phyloP scores from a whole-genome alignment of 2,113 vertebrate genomes.

The Cyanoramphus novaezelandiae region DNA sequence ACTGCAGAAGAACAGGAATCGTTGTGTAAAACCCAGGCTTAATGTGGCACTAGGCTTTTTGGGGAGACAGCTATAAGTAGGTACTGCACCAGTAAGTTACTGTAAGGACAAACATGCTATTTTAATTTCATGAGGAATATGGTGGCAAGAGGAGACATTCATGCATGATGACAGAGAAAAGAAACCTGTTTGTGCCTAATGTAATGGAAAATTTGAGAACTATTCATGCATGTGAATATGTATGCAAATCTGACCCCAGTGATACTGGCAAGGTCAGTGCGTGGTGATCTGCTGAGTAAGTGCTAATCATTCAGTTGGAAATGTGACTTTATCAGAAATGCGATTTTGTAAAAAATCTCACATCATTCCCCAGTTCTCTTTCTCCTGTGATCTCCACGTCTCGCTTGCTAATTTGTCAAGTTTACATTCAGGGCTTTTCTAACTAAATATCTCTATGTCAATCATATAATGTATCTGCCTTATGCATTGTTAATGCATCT shows the following conservation, averaged over 20 bases:
- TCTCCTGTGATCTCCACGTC: background rate
- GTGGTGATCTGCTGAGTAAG: constrained; percentile 45
- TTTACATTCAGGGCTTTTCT: background rate
- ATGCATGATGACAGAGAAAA: background rate
- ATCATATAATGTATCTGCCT: background rate
- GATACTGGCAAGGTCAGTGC: constrained; percentile 8
- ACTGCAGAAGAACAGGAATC: background rate
- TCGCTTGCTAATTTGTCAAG: background rate
- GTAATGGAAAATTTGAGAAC: constrained; percentile 46
- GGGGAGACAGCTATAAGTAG: background rate
- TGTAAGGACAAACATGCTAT: background rate
- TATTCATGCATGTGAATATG: constrained; percentile 18
- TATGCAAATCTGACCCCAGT: constrained; percentile 8
- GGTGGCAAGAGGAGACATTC: background rate
- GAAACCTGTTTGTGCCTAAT: constrained; percentile 16
- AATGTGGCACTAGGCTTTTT: background rate
- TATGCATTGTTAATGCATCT: background rate
- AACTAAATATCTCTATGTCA: background rate
- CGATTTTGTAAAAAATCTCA: background rate
- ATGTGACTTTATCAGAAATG: constrained; percentile 18
- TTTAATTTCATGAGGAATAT: background rate
- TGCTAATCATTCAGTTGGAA: constrained; percentile 37
- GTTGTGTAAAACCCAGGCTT: background rate
- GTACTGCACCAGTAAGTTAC: background rate
- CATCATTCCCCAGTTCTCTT: background rate